Conservation (phyloP, 2,888 invertebrate genomes). For the Notodonta dromedarius region DNA sequence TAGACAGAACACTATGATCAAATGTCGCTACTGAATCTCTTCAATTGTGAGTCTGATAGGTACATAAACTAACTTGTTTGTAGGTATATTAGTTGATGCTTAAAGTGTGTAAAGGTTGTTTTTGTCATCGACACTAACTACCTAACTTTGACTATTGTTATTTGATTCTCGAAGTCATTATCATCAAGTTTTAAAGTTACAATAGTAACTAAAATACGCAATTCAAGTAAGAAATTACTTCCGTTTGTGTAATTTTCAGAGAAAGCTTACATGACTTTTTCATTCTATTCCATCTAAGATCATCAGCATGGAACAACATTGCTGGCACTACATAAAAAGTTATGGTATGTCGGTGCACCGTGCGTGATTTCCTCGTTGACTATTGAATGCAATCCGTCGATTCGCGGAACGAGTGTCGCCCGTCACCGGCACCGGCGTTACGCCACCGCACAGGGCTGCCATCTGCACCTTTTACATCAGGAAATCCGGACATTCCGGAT, state of each 20-base stretch:
- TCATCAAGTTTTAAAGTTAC: no score
- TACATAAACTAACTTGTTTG: no score
- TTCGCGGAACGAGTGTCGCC: constrained; percentile 67
- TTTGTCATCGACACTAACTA: no score
- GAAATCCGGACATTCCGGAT: not conserved
- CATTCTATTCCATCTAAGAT: constrained; percentile 8
- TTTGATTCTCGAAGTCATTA: no score
- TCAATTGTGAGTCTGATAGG: no score
- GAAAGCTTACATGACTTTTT: constrained; percentile 6
- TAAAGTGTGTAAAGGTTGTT: no score
- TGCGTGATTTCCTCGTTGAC: constrained; percentile 59
- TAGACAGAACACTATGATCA: no score
- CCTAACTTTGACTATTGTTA: no score
- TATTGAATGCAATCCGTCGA: constrained; percentile 56
- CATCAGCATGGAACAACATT: constrained; percentile 12
- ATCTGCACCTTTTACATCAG: not conserved
- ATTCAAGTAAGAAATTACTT: not conserved
- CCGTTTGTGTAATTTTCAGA: not conserved
- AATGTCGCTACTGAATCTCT: no score
- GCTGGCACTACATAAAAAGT: constrained; percentile 15
- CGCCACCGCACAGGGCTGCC: constrained; percentile 36
- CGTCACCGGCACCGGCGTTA: constrained; percentile 31
- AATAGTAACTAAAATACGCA: no score
- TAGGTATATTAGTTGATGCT: no score
- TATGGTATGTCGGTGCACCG: constrained; percentile 13